Conservation (phyloP, 2,797 vertebrate genomes). For the Gastrophryne carolinensis region DNA sequence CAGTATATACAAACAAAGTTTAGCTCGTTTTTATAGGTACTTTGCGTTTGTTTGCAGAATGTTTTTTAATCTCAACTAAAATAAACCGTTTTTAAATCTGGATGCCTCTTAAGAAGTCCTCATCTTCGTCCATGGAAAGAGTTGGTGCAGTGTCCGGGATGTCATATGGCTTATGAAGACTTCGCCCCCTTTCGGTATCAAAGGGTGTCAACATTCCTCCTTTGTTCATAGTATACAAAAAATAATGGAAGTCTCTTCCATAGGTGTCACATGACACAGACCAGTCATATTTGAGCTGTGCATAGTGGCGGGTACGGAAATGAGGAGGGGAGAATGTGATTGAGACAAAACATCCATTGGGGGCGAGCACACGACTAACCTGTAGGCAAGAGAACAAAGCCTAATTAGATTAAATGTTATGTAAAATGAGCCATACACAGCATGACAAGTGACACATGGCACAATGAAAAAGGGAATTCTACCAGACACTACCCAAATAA, state of each 20-base stretch:
- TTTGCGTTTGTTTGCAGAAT: too few species aligned
- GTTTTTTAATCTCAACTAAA: too few species aligned
- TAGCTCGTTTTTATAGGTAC: too few species aligned
- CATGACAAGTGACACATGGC: background rate
- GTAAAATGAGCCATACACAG: background rate
- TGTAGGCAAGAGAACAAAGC: slow-evolving; percentile 54
- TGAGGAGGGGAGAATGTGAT: slow-evolving; percentile 85
- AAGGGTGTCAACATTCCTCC: slow-evolving; percentile 74
- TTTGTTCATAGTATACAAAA: slow-evolving; percentile 84
- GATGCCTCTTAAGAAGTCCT: slow-evolving; percentile 80
- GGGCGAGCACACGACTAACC: slow-evolving; percentile 84
- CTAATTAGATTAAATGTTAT: background rate
- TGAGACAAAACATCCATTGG: slow-evolving; percentile 83
- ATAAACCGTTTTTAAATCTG: too few species aligned
- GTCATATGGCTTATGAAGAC: slow-evolving; percentile 49
- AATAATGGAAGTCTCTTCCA: slow-evolving; percentile 82
- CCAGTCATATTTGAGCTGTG: slow-evolving; percentile 79
- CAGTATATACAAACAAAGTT: too few species aligned
- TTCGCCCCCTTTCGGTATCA: slow-evolving; percentile 73
- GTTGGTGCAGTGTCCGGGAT: background rate
- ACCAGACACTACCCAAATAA: background rate
- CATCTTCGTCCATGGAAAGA: slow-evolving; percentile 61
- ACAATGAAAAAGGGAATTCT: background rate
- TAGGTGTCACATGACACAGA: slow-evolving; percentile 79
- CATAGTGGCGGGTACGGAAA: slow-evolving; percentile 83